Evolutionary conservation across 2,888 invertebrate genomes (phyloP).

Genomic region (Coremacera marginata): DNA sequence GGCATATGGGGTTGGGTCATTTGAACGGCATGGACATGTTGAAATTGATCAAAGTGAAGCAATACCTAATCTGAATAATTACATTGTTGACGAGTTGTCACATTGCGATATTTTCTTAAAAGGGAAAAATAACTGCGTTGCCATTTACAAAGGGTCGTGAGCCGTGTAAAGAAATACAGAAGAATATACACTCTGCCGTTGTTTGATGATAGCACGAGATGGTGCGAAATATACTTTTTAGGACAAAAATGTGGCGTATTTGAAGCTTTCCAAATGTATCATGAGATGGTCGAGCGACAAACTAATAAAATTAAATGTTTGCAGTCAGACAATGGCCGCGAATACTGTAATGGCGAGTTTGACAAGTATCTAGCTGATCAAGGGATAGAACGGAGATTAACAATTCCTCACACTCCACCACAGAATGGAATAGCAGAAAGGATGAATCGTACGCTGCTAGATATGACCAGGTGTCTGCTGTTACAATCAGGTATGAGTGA

Average conservation of each 20-base stretch:
- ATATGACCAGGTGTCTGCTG: too few relatives aligned
- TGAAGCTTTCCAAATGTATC: not conserved
- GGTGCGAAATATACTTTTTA: slow-evolving; percentile 39
- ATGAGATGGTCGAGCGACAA: too few relatives aligned
- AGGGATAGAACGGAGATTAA: slow-evolving; percentile 51
- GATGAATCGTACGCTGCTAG: slow-evolving; percentile 32
- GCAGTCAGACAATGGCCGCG: slow-evolving; percentile 53
- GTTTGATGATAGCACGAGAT: slow-evolving; percentile 38
- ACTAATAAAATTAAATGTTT: slow-evolving; percentile 48
- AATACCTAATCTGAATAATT: slow-evolving; percentile 13
- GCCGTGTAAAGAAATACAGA: slow-evolving; percentile 34
- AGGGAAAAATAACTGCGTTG: slow-evolving; percentile 36
- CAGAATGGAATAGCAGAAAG: slow-evolving; percentile 55
- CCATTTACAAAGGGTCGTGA: slow-evolving; percentile 29
- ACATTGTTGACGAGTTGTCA: slow-evolving; percentile 8
- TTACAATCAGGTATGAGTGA: too few relatives aligned
- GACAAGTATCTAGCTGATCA: slow-evolving; percentile 21
- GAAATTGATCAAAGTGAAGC: slow-evolving; percentile 30
- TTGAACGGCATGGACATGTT: slow-evolving; percentile 37
- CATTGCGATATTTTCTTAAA: slow-evolving; percentile 32
- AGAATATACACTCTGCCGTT: slow-evolving; percentile 41
- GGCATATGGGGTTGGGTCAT: slow-evolving; percentile 39
- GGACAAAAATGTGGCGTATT: slow-evolving; percentile 40
- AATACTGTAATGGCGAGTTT: slow-evolving; percentile 41
- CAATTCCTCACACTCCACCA: slow-evolving; percentile 49